Conservation (phyloP, 2,888 invertebrate species). For the Ethmia dodecea region DNA sequence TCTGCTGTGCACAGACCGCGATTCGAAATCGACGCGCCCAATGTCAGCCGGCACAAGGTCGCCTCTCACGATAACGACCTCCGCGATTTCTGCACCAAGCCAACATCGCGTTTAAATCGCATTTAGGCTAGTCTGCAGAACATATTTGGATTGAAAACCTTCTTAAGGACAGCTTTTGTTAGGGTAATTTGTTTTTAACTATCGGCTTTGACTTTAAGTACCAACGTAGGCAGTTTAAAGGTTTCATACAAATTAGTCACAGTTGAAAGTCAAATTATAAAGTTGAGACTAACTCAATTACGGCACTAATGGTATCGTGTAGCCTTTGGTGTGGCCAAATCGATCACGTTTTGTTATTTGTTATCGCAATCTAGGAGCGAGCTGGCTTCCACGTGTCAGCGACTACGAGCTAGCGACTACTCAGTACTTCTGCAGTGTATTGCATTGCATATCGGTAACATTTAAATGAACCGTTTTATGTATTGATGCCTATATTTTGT, state of each 20-base stretch:
- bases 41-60: slow-evolving; percentile 65
- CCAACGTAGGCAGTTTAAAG: slow-evolving; percentile 7
- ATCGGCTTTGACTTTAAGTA: slow-evolving; percentile 23
- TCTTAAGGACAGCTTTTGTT: slow-evolving; percentile 30
- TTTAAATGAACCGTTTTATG: slow-evolving; percentile 8
- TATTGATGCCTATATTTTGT: slow-evolving; percentile 7
- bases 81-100: slow-evolving; percentile 36
- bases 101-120: slow-evolving; percentile 26
- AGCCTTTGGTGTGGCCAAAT: slow-evolving; percentile 35
- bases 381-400: slow-evolving; percentile 46
- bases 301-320: neutral
- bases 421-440: slow-evolving; percentile 21
- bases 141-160: slow-evolving; percentile 32
- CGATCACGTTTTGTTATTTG: slow-evolving; percentile 43
- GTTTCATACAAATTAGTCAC: slow-evolving; percentile 3
- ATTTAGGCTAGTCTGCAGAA: slow-evolving; percentile 24
- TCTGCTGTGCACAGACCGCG: slow-evolving; percentile 34
- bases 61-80: slow-evolving; percentile 58
- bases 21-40: slow-evolving; percentile 57
- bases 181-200: slow-evolving; percentile 26
- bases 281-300: slow-evolving; percentile 5
- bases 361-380: slow-evolving; percentile 46
- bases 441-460: slow-evolving; percentile 36
- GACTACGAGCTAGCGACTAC: slow-evolving; percentile 11
- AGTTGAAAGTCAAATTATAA: slow-evolving; percentile 6